These are phyloP conservation scores for Gymnopithys bicolor DNA, from an alignment of 2,797 vertebrate genomes.

Conservation along the genomic window DNA sequence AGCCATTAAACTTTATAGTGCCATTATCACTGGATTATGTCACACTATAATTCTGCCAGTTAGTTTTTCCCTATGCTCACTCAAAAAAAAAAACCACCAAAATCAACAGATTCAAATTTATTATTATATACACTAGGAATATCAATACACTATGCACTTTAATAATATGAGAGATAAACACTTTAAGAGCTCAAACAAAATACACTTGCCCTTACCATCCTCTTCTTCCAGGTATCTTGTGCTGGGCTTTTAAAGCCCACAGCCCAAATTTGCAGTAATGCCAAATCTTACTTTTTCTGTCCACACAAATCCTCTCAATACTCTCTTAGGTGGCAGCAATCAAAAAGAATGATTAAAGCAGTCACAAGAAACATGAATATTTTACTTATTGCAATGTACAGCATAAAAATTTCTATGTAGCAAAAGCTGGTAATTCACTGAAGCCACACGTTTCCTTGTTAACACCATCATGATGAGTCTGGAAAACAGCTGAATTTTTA, in stretches of 20 bases:
- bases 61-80: not conserved
- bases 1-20: not conserved
- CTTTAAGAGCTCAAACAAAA: not conserved
- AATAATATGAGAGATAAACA: not conserved
- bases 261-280: not conserved
- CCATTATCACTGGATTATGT: not conserved
- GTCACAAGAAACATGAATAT: not conserved
- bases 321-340: not conserved
- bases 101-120: not conserved
- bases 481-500: not conserved
- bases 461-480: fast-evolving
- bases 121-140: not conserved
- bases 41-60: not conserved
- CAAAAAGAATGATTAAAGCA: not conserved
- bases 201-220: not conserved
- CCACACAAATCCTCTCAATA: not conserved
- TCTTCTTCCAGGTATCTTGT: not conserved
- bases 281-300: not conserved
- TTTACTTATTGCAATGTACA: not conserved
- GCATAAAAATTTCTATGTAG: fast-evolving
- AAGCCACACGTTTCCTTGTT: fast-evolving
- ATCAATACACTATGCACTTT: not conserved
- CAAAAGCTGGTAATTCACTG: not conserved
- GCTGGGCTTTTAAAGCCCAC: not conserved
- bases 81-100: not conserved